Evolutionary conservation across 2,888 invertebrate species (phyloP).

Genomic region (Lepidochrysops patricia): DNA sequence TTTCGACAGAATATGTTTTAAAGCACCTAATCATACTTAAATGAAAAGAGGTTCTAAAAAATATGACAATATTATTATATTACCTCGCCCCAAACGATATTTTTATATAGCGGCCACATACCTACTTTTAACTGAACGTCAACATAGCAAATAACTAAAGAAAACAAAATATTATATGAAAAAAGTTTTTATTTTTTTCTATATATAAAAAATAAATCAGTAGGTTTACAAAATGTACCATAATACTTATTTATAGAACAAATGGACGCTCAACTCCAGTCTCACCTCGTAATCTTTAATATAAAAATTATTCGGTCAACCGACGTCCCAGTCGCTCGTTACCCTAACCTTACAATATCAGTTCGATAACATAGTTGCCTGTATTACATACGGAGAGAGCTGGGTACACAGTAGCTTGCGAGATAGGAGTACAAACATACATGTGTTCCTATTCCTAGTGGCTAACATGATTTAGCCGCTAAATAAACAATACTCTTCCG

Average conservation of each 20-base stretch:
- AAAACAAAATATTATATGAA: slow-evolving; percentile 35
- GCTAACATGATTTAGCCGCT: no score
- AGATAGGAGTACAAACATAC: no score
- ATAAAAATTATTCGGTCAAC: slow-evolving; percentile 66
- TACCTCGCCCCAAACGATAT: no score
- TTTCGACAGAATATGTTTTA: no score
- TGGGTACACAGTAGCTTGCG: background rate
- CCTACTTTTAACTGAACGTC: no score
- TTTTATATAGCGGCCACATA: no score
- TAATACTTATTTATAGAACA: slow-evolving; percentile 59
- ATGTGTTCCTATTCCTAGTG: no score
- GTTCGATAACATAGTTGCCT: slow-evolving; percentile 46
- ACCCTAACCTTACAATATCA: slow-evolving; percentile 56
- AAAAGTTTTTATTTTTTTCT: slow-evolving; percentile 59
- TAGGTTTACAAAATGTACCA: slow-evolving; percentile 66
- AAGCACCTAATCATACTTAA: no score
- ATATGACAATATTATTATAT: no score
- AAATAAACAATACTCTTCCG: no score
- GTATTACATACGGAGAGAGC: slow-evolving; percentile 17
- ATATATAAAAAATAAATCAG: slow-evolving; percentile 63
- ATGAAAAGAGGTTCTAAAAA: no score
- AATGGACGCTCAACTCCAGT: slow-evolving; percentile 62
- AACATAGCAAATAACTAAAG: slow-evolving; percentile 3
- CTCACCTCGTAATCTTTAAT: slow-evolving; percentile 66
- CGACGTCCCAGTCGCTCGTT: slow-evolving; percentile 34